phyloP scores from a whole-genome alignment of 2,888 invertebrate genomes.

The Galerucella pusilla region DNA sequence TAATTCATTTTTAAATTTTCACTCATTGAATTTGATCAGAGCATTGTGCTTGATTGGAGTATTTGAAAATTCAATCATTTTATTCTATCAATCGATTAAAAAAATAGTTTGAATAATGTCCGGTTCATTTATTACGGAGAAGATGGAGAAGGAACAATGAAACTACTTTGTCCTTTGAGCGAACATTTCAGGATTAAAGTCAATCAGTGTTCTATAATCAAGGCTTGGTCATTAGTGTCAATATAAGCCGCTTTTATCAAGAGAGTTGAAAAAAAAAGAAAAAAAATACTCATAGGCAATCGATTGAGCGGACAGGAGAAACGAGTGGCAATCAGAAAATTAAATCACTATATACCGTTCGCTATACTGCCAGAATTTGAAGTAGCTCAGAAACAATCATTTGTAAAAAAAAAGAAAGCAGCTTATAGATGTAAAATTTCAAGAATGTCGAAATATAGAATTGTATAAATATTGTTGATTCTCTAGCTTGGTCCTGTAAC shows the following conservation, averaged over 20 bases:
- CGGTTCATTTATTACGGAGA: neutral
- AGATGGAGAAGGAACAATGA: neutral
- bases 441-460: neutral
- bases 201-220: conserved; percentile 19
- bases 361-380: neutral
- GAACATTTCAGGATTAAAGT: conserved; percentile 24
- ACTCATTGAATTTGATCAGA: too few relatives aligned
- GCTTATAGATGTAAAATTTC: neutral
- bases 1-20: neutral
- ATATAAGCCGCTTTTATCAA: conserved; percentile 5
- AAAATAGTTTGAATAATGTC: neutral
- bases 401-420: neutral
- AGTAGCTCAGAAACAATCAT: neutral
- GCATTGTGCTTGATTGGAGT: too few relatives aligned
- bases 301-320: conserved; percentile 13
- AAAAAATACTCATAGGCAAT: conserved; percentile 13
- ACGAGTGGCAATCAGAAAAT: conserved; percentile 28
- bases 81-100: neutral
- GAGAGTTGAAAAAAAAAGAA: conserved; percentile 1
- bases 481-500: too few relatives aligned
- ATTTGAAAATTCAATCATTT: too few relatives aligned
- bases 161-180: conserved; percentile 17
- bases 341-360: conserved; percentile 20
- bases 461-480: too few relatives aligned
- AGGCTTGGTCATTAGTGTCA: conserved; percentile 21